Conservation (phyloP, 2,888 invertebrate genomes). For the Ceratothoa steindachneri region DNA sequence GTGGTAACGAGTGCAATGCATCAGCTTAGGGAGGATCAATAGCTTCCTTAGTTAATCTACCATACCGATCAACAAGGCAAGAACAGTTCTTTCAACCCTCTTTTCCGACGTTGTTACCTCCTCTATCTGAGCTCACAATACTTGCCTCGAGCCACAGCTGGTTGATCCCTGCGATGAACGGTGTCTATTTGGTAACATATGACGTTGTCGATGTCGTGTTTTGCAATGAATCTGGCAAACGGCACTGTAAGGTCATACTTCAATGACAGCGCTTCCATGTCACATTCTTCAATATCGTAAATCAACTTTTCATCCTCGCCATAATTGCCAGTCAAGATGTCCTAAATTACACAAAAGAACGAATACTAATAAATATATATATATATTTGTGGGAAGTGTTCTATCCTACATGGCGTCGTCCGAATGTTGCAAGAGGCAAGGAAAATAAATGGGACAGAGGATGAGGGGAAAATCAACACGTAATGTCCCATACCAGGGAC, state of each 20-base stretch:
- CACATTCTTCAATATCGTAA: conserved; percentile 96
- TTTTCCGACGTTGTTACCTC: too few relatives aligned
- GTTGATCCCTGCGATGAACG: conserved; percentile 96
- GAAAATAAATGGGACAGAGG: too few relatives aligned
- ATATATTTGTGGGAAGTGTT: too few relatives aligned
- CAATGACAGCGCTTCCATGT: conserved; percentile 90
- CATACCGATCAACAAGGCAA: neutral
- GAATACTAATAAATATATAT: too few relatives aligned
- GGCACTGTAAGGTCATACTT: conserved; percentile 98
- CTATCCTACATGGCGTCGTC: too few relatives aligned
- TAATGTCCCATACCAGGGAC: too few relatives aligned
- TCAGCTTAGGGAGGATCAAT: too few relatives aligned
- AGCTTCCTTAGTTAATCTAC: neutral
- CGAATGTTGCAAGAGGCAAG: too few relatives aligned
- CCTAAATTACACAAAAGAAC: too few relatives aligned
- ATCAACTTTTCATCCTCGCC: conserved; percentile 99
- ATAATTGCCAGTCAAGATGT: conserved; percentile 96
- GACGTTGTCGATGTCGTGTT: conserved; percentile 88
- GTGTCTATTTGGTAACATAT: conserved; percentile 98
- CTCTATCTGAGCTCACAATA: too few relatives aligned
- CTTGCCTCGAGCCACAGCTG: conserved; percentile 88
- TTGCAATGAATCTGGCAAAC: conserved; percentile 92
- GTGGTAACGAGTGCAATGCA: too few relatives aligned
- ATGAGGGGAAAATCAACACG: too few relatives aligned
- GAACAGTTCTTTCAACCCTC: neutral